These are phyloP conservation scores for Diadema setosum DNA, from an alignment of 35 echinoderm and acorn worm species.

Conservation along the genomic window DNA sequence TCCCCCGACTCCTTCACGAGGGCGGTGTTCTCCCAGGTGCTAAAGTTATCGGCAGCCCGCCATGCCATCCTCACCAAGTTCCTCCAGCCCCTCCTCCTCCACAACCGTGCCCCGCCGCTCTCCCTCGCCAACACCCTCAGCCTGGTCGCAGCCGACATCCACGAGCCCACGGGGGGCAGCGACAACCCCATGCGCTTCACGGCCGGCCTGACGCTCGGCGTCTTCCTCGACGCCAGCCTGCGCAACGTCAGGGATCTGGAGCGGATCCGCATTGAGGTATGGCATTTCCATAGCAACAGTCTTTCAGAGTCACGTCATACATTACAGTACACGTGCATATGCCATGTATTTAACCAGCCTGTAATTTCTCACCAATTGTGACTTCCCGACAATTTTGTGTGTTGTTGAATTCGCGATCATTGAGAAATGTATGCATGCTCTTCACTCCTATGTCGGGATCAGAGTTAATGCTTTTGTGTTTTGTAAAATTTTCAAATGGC, in stretches of 20 bases:
- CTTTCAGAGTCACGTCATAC: too few relatives aligned
- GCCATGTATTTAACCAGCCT: too few relatives aligned
- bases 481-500: too few relatives aligned
- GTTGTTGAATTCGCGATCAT: too few relatives aligned
- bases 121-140: constrained; percentile 70
- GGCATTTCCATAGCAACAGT: too few relatives aligned
- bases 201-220: constrained; percentile 61
- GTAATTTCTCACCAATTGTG: too few relatives aligned
- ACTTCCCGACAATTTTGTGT: too few relatives aligned
- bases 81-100: constrained; percentile 81
- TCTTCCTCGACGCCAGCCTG: constrained; percentile 55
- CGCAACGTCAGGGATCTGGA: constrained; percentile 85
- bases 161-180: constrained; percentile 78
- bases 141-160: constrained; percentile 43
- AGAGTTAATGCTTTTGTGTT: too few relatives aligned
- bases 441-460: too few relatives aligned
- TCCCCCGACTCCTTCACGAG: constrained; percentile 58
- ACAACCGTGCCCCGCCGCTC: constrained; percentile 61
- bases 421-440: too few relatives aligned
- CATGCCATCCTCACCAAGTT: constrained; percentile 89
- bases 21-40: constrained; percentile 92
- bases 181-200: constrained; percentile 92
- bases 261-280: constrained; percentile 68
- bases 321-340: too few relatives aligned
- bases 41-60: constrained; percentile 80